phyloP scores from a whole-genome alignment of 2,888 invertebrate genomes.

The Teinopalpus imperialis region DNA sequence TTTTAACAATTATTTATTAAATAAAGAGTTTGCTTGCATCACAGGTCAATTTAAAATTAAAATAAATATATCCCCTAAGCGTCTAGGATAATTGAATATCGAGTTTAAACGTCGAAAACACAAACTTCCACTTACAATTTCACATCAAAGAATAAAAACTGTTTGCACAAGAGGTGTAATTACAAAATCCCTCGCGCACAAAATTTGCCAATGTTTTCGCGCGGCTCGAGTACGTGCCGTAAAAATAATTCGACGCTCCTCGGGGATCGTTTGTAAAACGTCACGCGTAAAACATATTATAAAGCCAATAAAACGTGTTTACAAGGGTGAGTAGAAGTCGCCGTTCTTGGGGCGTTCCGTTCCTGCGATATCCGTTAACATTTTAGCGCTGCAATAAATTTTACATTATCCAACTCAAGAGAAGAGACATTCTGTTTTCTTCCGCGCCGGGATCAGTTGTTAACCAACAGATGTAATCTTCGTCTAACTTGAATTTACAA shows the following conservation, averaged over 20 bases:
- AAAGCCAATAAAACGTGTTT: constrained; percentile 83
- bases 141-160: constrained; percentile 57
- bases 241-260: constrained; percentile 79
- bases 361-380: constrained; percentile 79
- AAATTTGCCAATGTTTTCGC: constrained; percentile 69
- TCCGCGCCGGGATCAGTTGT: constrained; percentile 76
- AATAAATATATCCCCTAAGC: constrained; percentile 5
- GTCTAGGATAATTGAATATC: constrained; percentile 21
- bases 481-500: constrained; percentile 68
- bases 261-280: constrained; percentile 81
- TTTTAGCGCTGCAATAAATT: constrained; percentile 81
- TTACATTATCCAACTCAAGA: constrained; percentile 77
- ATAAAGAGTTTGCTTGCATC: too few relatives aligned
- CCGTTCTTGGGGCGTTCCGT: constrained; percentile 55
- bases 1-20: too few relatives aligned
- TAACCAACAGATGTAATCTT: constrained; percentile 79
- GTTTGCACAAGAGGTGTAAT: constrained; percentile 72
- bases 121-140: constrained; percentile 45
- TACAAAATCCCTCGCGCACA: constrained; percentile 72
- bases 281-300: constrained; percentile 83
- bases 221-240: constrained; percentile 73
- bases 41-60: too few relatives aligned
- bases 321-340: constrained; percentile 78
- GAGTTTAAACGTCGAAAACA: constrained; percentile 47
- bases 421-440: constrained; percentile 78